Evolutionary conservation across 2,113 vertebrate species (phyloP), one percentile per base, ranked within the genome.

Genomic region (Trogon melanurus): DNA sequence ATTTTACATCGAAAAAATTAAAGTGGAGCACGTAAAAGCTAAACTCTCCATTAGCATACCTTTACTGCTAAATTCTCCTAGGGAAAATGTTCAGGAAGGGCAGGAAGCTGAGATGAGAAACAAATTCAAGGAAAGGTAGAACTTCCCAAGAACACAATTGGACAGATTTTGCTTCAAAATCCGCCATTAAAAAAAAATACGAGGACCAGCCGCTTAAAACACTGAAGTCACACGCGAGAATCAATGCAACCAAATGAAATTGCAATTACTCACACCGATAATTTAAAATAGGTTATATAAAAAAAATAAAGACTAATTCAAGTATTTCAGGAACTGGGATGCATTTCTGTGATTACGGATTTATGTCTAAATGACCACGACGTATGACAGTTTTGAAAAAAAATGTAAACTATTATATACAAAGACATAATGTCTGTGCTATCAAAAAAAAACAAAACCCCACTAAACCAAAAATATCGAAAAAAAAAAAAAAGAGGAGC

Each of bases 1-100:
- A 0, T 0, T 65, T 53, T 25, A 21, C 4, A 6, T 22, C 27
- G 15, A 70, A 48, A 70, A 34, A 41, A 4, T 6, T 2, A 3
- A 89, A 62, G 2, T 16, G 5, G 6, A 88, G 9, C 1, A 36
- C 0, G 0, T 23, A 79, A n/a, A 4, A 1, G 5, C 61, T 67
- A 53, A 83, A 60, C 4, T 69, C 21, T 61, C 0, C 0, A 9
- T 61, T 30, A 44, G 4, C 0, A 1, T 53, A 60, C 5, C 1
- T 15, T 38, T 48, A 32, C 6, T 34, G 6, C 4, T 53, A 81
- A 61, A 58, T 1, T 65, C 14, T 23, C 29, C 13, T 30, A 36
- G 23, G 85, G 9, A 22, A 36, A 71, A 27, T 2, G 1, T 48
- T 79, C 34, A 48, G 44, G 44, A 38, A 72, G 1, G 2, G 11